Evolutionary conservation across 2,113 vertebrate genomes (phyloP).

Genomic region (Spheniscus mendiculus): DNA sequence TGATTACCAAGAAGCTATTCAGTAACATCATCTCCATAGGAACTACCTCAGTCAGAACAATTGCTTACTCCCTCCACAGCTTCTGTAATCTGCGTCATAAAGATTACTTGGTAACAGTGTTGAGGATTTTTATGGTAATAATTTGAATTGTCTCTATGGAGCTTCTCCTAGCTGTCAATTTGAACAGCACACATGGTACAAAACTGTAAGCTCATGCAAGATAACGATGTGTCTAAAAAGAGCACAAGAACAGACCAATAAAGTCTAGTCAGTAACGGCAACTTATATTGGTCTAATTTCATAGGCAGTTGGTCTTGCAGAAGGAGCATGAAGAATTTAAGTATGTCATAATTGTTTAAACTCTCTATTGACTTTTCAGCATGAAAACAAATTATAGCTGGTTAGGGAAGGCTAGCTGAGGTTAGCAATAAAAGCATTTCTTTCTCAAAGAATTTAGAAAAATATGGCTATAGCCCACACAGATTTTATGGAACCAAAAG

Average conservation of each 20-base stretch:
- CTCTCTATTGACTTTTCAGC: not conserved
- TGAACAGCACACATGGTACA: not conserved
- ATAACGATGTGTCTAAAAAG: not conserved
- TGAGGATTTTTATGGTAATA: not conserved
- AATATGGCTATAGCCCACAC: not conserved
- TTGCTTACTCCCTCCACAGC: not conserved
- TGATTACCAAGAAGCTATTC: not conserved
- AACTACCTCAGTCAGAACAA: not conserved
- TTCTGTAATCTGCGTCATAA: not conserved
- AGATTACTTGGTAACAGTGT: not conserved
- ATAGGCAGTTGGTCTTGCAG: not conserved
- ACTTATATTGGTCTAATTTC: not conserved
- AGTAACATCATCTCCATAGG: not conserved
- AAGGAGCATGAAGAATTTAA: not conserved
- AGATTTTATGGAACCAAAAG: not conserved
- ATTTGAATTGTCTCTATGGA: not conserved
- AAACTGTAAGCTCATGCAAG: not conserved
- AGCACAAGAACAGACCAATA: not conserved
- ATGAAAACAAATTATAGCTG: not conserved
- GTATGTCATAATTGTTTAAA: not conserved
- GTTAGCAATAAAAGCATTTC: not conserved
- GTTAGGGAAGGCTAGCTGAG: not conserved
- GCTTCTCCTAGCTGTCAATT: not conserved
- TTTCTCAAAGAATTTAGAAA: not conserved
- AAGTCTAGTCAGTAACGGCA: not conserved